Evolutionary conservation across 2,113 vertebrate genomes (phyloP).

Genomic region (Cyprinodon brontotheroides): DNA sequence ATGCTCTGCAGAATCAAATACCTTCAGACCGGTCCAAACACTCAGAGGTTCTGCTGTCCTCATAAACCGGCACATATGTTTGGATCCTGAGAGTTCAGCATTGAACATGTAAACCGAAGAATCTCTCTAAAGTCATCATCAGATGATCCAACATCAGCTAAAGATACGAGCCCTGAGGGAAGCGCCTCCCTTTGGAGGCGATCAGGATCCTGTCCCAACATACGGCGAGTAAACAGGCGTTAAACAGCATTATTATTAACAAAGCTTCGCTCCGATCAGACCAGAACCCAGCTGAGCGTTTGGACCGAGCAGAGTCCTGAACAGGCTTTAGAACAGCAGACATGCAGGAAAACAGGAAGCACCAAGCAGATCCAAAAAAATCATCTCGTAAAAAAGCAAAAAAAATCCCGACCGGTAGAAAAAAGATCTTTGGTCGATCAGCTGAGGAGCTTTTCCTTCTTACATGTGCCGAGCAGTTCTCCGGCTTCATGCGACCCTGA

Average conservation of each 20-base stretch:
- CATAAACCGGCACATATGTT: no score
- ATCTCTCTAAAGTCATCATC: not conserved
- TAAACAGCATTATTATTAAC: constrained; percentile 15
- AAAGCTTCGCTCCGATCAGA: constrained; percentile 30
- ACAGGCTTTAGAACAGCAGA: constrained; percentile 45
- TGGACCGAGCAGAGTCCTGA: not conserved
- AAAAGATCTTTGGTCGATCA: constrained; percentile 28
- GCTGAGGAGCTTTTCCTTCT: constrained; percentile 39
- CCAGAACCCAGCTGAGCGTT: constrained; percentile 14
- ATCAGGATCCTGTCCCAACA: not conserved
- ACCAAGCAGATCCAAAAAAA: constrained; percentile 62
- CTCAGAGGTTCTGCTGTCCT: no score
- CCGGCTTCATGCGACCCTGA: constrained; percentile 69
- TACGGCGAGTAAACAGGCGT: not conserved
- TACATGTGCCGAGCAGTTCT: constrained; percentile 82
- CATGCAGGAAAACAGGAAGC: constrained; percentile 63
- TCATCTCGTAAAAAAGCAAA: constrained; percentile 46
- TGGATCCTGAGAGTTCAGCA: no score
- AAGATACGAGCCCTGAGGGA: constrained; percentile 41
- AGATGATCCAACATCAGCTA: not conserved
- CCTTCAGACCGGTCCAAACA: not conserved
- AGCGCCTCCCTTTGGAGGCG: constrained; percentile 10
- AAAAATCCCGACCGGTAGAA: constrained; percentile 36
- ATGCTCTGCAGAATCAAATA: no score
- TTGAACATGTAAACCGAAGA: constrained; percentile 1